Evolutionary conservation across 2,888 invertebrate genomes (phyloP).

Genomic region (Polydrusus pterygomalis): DNA sequence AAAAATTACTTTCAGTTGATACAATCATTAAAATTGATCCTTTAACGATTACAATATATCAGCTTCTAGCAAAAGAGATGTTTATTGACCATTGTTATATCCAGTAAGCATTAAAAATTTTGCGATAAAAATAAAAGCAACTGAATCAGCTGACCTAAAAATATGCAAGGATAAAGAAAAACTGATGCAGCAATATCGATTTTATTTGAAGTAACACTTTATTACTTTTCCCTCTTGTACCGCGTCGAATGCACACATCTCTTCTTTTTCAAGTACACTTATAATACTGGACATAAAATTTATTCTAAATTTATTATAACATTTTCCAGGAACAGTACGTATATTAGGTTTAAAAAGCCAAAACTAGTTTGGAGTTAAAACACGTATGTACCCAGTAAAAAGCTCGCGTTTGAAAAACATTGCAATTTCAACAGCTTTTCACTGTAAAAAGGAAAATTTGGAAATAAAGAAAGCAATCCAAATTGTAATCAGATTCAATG

Average conservation of each 20-base stretch:
- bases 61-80: no score
- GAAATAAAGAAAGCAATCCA: slow-evolving; percentile 35
- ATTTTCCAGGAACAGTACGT: slow-evolving; percentile 38
- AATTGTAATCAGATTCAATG: slow-evolving; percentile 32
- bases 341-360: slow-evolving; percentile 26
- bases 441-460: slow-evolving; percentile 32
- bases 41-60: no score
- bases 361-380: slow-evolving; percentile 27
- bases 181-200: slow-evolving; percentile 59
- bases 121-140: slow-evolving; percentile 20
- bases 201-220: slow-evolving; percentile 59
- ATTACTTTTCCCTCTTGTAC: slow-evolving; percentile 60
- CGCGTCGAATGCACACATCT: slow-evolving; percentile 60
- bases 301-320: slow-evolving; percentile 51
- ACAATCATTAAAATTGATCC: no score
- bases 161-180: slow-evolving; percentile 48
- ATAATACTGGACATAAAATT: slow-evolving; percentile 50
- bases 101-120: no score
- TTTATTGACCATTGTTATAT: no score
- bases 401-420: slow-evolving; percentile 37
- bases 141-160: slow-evolving; percentile 25
- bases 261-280: slow-evolving; percentile 54
- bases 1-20: no score
- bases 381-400: slow-evolving; percentile 40
- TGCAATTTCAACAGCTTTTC: slow-evolving; percentile 41